Evolutionary conservation across 1,140 invertebrate genomes (phyloP).

Genomic region (Drosophila carrolli): DNA sequence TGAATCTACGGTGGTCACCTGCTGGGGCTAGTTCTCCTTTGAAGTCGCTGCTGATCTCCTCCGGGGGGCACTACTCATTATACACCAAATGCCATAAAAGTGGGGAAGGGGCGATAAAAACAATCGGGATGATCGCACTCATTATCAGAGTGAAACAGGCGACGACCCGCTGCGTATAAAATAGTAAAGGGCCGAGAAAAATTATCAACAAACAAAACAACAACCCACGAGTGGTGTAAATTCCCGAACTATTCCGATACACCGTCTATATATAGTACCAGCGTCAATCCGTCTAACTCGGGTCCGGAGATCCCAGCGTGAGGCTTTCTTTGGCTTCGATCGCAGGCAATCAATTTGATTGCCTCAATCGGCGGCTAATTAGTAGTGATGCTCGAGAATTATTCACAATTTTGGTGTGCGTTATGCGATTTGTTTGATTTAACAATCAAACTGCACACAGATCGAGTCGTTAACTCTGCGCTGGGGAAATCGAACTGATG

Average conservation of each 20-base stretch:
- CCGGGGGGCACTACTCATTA: slow-evolving; percentile 61
- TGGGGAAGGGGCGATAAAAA: slow-evolving; percentile 32
- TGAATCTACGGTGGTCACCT: slow-evolving; percentile 53
- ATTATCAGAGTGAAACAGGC: slow-evolving; percentile 65
- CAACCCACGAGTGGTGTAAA: slow-evolving; percentile 26
- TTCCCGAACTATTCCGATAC: slow-evolving; percentile 49
- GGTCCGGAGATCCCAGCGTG: slow-evolving; percentile 54
- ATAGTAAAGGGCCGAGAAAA: slow-evolving; percentile 71
- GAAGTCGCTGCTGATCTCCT: slow-evolving; percentile 55
- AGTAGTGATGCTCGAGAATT: slow-evolving; percentile 61
- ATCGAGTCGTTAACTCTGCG: slow-evolving; percentile 17
- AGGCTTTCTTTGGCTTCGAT: slow-evolving; percentile 30
- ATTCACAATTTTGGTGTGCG: slow-evolving; percentile 49
- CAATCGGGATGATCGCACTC: slow-evolving; percentile 65
- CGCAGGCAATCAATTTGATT: slow-evolving; percentile 75
- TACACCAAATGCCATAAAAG: slow-evolving; percentile 31
- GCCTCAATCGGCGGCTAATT: slow-evolving; percentile 81
- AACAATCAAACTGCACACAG: slow-evolving; percentile 39
- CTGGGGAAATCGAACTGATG: neutral
- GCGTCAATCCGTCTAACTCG: slow-evolving; percentile 68
- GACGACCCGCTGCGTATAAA: slow-evolving; percentile 66
- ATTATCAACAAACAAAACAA: slow-evolving; percentile 72
- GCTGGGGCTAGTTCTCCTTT: slow-evolving; percentile 66
- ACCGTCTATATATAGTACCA: slow-evolving; percentile 65
- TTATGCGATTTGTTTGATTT: slow-evolving; percentile 56